Conservation (phyloP, 2,888 invertebrate genomes). For the Idaea biselata region DNA sequence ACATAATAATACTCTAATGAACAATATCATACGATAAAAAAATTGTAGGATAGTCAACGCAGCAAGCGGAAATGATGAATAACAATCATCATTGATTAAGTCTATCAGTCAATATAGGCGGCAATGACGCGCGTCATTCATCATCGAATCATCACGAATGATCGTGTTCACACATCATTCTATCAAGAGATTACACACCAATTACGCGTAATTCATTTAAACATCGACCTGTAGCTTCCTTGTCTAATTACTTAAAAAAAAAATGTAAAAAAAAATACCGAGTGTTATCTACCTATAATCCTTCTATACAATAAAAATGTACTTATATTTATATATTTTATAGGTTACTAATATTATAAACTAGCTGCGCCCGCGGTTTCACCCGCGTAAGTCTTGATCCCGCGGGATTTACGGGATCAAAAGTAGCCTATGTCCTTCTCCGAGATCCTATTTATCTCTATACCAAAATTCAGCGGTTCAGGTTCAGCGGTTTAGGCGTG, state of each 20-base stretch:
- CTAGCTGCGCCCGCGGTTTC: no score
- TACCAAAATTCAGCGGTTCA: no score
- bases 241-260: not conserved
- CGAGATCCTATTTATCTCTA: no score
- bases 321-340: no score
- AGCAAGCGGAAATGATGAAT: constrained; percentile 2
- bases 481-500: no score
- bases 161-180: not conserved
- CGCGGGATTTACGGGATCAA: no score
- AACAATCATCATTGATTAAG: not conserved
- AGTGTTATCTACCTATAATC: no score
- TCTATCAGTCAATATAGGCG: not conserved
- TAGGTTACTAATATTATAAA: no score
- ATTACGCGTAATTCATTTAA: not conserved
- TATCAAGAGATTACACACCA: not conserved
- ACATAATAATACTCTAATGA: not conserved
- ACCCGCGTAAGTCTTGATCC: no score
- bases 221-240: not conserved
- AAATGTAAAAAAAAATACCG: not conserved
- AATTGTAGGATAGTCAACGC: not conserved
- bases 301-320: no score
- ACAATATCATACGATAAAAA: constrained; percentile 11
- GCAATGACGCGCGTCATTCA: not conserved
- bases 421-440: no score
- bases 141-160: not conserved